Percentiles rank a stretch among this genome's conserved stretches.
Conservation (phyloP, 1,140 invertebrate genomes). For the Apolygus lucorum region DNA sequence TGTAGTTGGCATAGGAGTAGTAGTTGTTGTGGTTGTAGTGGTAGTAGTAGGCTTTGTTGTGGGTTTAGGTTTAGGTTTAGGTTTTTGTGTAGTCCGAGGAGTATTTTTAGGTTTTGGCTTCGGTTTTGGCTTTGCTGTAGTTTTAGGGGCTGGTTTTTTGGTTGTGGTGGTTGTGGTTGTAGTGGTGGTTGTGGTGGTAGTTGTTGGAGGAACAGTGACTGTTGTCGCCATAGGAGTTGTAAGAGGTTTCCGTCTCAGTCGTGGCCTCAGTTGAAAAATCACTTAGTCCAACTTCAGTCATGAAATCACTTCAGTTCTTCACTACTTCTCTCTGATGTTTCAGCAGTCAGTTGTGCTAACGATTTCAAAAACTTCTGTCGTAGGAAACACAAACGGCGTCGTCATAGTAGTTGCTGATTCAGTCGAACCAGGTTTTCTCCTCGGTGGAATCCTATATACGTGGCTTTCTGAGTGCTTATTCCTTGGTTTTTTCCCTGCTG, state of each 20-base stretch:
- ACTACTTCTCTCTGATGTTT: conserved; percentile 6
- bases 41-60: conserved; percentile 16
- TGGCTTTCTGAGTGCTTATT: conserved; percentile 17
- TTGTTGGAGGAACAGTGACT: neutral
- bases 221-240: too few relatives aligned
- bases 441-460: conserved; percentile 21
- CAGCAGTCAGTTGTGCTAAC: conserved; percentile 8
- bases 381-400: conserved; percentile 4
- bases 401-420: neutral
- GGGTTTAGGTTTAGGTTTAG: conserved; percentile 4
- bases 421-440: neutral
- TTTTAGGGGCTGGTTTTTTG: neutral
- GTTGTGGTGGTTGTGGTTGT: conserved; percentile 17
- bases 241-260: neutral
- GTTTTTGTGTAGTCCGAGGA: conserved; percentile 12
- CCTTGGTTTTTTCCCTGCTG: conserved; percentile 11
- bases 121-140: conserved; percentile 7
- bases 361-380: conserved; percentile 3
- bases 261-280: neutral
- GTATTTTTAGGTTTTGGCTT: conserved; percentile 16
- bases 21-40: conserved; percentile 11
- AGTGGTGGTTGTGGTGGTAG: neutral
- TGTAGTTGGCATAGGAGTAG: conserved; percentile 2
- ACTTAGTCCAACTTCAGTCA: neutral
- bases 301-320: neutral